Conservation (phyloP, 2,113 vertebrate species). For the Monarcha castaneiventris region DNA sequence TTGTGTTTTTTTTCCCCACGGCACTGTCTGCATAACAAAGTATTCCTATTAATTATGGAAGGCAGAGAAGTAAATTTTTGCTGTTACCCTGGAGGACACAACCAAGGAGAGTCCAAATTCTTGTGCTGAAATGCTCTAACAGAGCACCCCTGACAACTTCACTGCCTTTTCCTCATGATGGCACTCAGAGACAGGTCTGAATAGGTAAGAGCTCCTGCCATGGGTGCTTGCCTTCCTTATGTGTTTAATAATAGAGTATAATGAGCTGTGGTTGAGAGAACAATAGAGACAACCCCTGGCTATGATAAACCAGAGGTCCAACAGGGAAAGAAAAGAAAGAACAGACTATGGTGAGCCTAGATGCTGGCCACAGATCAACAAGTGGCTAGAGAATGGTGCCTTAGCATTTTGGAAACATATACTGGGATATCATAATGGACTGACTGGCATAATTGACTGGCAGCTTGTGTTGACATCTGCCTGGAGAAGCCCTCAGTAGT, state of each 20-base stretch:
- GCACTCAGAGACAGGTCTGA: not conserved
- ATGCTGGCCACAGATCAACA: not conserved
- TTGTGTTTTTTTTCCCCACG: not conserved
- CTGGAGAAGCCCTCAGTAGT: not conserved
- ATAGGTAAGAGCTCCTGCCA: not conserved
- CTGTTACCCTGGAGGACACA: not conserved
- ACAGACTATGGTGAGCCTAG: not conserved
- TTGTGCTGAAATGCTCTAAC: not conserved
- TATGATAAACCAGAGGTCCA: not conserved
- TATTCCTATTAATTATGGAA: not conserved
- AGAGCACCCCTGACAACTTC: not conserved
- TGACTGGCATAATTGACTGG: not conserved
- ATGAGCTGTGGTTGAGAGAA: not conserved
- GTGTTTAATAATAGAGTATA: not conserved
- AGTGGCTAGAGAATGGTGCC: not conserved
- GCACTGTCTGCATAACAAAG: not conserved
- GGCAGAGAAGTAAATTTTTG: not conserved
- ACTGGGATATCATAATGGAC: too few species aligned
- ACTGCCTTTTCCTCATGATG: not conserved
- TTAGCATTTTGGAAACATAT: not conserved
- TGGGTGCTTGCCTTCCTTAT: not conserved
- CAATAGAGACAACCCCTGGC: not conserved
- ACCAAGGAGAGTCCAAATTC: not conserved
- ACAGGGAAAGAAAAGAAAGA: not conserved
- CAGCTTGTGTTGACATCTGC: not conserved